phyloP scores from a whole-genome alignment of 2,113 vertebrate species.

The Poeciliopsis turrubarensis region DNA sequence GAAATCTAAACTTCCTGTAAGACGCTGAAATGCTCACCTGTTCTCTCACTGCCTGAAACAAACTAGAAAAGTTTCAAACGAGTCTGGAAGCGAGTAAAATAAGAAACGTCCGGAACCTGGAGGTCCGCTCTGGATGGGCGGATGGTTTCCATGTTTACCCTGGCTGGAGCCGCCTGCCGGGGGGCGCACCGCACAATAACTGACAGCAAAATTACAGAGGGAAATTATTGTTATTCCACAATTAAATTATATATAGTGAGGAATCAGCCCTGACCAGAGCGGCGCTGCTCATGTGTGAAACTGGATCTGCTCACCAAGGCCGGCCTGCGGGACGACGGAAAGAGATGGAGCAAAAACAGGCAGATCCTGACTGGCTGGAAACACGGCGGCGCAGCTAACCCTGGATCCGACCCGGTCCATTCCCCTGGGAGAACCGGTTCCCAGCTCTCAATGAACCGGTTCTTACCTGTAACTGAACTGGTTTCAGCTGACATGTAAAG shows the following conservation, averaged over 20 bases:
- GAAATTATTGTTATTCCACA: constrained; percentile 80
- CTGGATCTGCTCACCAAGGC: constrained; percentile 70
- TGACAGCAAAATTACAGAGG: constrained; percentile 76
- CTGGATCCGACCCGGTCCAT: too few species aligned
- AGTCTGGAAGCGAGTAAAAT: too few species aligned
- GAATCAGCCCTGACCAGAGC: constrained; percentile 73
- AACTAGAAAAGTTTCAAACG: not conserved
- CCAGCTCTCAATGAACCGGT: too few species aligned
- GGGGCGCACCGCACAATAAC: constrained; percentile 56
- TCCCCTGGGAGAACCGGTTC: too few species aligned
- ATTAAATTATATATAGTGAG: constrained; percentile 78
- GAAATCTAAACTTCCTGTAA: not conserved
- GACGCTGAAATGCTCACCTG: constrained; percentile 4
- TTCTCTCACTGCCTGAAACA: constrained; percentile 8
- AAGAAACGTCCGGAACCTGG: constrained; percentile 20
- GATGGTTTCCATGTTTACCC: constrained; percentile 69
- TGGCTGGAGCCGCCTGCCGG: constrained; percentile 46
- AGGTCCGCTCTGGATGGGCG: constrained; percentile 62
- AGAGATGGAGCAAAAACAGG: constrained; percentile 58
- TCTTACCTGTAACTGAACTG: too few species aligned
- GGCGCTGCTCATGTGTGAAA: constrained; percentile 61
- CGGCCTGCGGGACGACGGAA: constrained; percentile 56
- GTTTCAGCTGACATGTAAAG: constrained; percentile 52
- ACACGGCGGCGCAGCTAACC: constrained; percentile 9
- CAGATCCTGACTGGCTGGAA: constrained; percentile 72